Conservation (phyloP, 2,888 invertebrate genomes). For the Rugalucina vietnamica region DNA sequence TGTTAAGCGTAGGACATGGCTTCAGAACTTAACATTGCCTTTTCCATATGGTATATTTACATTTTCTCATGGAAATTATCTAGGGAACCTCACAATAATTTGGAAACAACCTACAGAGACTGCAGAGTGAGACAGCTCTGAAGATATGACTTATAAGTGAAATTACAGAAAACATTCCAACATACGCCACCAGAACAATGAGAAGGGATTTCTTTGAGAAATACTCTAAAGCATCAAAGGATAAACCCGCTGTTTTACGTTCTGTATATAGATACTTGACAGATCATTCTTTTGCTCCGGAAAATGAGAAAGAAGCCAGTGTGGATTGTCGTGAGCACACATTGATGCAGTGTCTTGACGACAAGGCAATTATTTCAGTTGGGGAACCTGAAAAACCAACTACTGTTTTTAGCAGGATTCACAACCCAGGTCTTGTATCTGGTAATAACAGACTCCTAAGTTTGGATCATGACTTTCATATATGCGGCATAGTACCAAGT, state of each 20-base stretch:
- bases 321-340: slow-evolving; percentile 27
- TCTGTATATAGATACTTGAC: slow-evolving; percentile 27
- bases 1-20: slow-evolving; percentile 11
- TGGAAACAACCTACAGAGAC: slow-evolving; percentile 15
- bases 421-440: slow-evolving; percentile 14
- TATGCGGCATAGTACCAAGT: slow-evolving; percentile 34
- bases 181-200: slow-evolving; percentile 42
- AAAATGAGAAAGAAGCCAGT: neutral
- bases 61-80: slow-evolving; percentile 23
- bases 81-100: slow-evolving; percentile 6
- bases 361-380: slow-evolving; percentile 49
- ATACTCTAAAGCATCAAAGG: slow-evolving; percentile 17
- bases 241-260: slow-evolving; percentile 35
- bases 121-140: neutral
- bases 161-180: slow-evolving; percentile 8
- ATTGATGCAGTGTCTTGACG: slow-evolving; percentile 40
- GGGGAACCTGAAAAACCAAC: slow-evolving; percentile 42
- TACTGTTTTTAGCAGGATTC: slow-evolving; percentile 15
- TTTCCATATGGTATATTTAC: slow-evolving; percentile 8
- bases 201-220: slow-evolving; percentile 32
- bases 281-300: slow-evolving; percentile 14
- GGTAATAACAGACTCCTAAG: neutral
- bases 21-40: slow-evolving; percentile 9
- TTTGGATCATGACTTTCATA: slow-evolving; percentile 45
- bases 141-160: slow-evolving; percentile 26